Percentiles rank a stretch among this genome's conserved stretches.
These are phyloP conservation scores for Pseudomyrmex pallidus DNA, from an alignment of 1,140 invertebrate genomes.

Conservation along the genomic window DNA sequence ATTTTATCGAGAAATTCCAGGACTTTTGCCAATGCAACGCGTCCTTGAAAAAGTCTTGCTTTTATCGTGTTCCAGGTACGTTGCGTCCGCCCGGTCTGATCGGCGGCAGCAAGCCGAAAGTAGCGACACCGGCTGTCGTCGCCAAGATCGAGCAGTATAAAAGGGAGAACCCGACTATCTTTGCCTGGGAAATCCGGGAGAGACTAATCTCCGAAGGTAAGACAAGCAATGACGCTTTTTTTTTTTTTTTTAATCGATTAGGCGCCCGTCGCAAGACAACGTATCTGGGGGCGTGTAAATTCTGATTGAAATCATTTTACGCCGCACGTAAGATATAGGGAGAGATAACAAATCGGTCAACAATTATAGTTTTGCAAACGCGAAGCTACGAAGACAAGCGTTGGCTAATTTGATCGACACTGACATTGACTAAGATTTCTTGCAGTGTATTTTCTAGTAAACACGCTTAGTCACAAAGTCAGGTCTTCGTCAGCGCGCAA, in stretches of 20 bases:
- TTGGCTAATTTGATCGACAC: not conserved
- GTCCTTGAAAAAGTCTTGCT: constrained; percentile 61
- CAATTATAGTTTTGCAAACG: not conserved
- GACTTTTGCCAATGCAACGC: constrained; percentile 52
- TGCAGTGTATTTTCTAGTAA: not conserved
- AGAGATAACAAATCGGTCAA: too few species aligned
- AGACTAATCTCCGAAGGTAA: constrained; percentile 97
- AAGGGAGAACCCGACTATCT: constrained; percentile 98
- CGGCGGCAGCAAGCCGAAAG: constrained; percentile 99
- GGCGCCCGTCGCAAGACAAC: too few species aligned
- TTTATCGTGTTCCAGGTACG: constrained; percentile 90
- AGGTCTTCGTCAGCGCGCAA: constrained; percentile 14
- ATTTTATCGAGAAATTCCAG: constrained; percentile 56
- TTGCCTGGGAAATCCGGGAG: constrained; percentile 98
- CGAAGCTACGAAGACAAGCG: not conserved
- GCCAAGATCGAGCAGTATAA: constrained; percentile 98
- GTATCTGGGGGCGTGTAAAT: not conserved
- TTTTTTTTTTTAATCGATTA: not conserved
- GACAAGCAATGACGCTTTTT: constrained; percentile 54
- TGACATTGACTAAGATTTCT: constrained; percentile 40
- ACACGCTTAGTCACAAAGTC: constrained; percentile 44
- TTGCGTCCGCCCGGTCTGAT: constrained; percentile 97
- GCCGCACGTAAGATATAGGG: too few species aligned
- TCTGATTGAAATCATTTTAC: constrained; percentile 1
- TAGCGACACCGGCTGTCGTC: constrained; percentile 97